Evolutionary conservation across 2,113 vertebrate genomes (phyloP).

Genomic region (Apus apus): DNA sequence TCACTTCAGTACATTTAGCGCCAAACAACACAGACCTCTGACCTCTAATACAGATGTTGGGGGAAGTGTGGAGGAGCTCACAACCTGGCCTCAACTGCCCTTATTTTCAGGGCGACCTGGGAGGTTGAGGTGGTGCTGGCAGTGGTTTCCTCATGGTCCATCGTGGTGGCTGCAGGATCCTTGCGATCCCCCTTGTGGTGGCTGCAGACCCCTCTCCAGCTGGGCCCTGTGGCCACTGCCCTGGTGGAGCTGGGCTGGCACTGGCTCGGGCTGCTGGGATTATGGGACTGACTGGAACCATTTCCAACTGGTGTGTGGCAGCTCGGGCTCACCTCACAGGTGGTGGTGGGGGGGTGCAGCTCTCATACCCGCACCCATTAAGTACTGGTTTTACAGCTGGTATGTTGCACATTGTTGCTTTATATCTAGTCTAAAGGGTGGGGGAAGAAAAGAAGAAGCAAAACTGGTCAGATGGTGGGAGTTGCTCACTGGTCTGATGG

Average conservation of each 20-base stretch:
- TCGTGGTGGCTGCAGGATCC: neutral
- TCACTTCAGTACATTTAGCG: neutral
- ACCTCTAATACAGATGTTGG: neutral
- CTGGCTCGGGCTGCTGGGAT: too few species aligned
- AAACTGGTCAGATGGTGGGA: too few species aligned
- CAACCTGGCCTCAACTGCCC: neutral
- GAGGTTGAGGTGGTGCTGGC: neutral
- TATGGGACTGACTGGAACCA: too few species aligned
- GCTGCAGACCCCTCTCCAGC: neutral
- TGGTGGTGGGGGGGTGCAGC: rapidly evolving
- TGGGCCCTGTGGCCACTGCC: rapidly evolving
- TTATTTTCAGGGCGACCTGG: neutral
- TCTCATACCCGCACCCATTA: rapidly evolving
- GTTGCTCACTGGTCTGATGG: neutral
- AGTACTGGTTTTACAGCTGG: neutral
- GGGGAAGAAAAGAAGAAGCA: rapidly evolving
- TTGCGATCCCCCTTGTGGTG: rapidly evolving
- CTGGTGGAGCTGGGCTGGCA: too few species aligned
- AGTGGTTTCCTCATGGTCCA: rapidly evolving
- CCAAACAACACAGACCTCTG: neutral
- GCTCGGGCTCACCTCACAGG: rapidly evolving
- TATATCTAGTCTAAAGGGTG: rapidly evolving
- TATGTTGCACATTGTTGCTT: rapidly evolving
- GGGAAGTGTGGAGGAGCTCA: rapidly evolving
- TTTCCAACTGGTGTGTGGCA: rapidly evolving